A percentile compares a stretch with the other conserved stretches of the same genome.
These are phyloP conservation scores for Erinaceus europaeus DNA, from an alignment of 2,113 vertebrate species.

Conservation along the genomic window DNA sequence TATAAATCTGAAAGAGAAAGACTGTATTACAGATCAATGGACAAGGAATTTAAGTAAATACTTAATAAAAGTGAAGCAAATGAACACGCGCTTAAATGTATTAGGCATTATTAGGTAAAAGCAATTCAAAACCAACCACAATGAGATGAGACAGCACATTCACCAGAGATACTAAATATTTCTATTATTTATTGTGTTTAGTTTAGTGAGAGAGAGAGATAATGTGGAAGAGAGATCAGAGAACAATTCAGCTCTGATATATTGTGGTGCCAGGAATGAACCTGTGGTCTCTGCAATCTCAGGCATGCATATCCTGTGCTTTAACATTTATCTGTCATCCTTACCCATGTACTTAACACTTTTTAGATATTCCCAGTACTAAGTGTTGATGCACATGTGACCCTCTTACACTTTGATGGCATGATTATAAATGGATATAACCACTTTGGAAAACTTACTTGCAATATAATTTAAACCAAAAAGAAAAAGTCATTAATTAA, in stretches of 20 bases:
- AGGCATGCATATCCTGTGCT: no score
- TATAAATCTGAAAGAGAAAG: background rate
- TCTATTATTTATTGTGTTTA: no score
- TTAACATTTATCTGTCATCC: no score
- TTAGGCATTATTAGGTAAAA: background rate
- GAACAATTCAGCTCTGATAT: no score
- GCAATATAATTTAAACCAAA: background rate
- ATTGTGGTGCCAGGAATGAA: no score
- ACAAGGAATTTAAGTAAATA: background rate
- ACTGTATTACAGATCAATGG: background rate
- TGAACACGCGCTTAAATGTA: background rate
- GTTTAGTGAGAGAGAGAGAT: no score
- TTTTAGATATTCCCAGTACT: background rate
- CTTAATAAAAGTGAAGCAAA: background rate
- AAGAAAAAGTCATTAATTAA: constrained; percentile 11
- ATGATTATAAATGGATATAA: background rate
- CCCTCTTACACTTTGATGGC: background rate
- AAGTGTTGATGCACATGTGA: background rate
- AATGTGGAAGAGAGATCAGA: no score
- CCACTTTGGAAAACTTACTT: background rate
- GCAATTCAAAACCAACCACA: constrained; percentile 21
- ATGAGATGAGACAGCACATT: background rate
- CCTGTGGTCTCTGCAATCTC: no score
- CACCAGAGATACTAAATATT: background rate
- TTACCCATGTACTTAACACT: no score